A percentile compares a stretch with the other conserved stretches of the same genome.
Evolutionary conservation across 2,113 vertebrate genomes (phyloP).

Genomic region (Polypterus bichir): DNA sequence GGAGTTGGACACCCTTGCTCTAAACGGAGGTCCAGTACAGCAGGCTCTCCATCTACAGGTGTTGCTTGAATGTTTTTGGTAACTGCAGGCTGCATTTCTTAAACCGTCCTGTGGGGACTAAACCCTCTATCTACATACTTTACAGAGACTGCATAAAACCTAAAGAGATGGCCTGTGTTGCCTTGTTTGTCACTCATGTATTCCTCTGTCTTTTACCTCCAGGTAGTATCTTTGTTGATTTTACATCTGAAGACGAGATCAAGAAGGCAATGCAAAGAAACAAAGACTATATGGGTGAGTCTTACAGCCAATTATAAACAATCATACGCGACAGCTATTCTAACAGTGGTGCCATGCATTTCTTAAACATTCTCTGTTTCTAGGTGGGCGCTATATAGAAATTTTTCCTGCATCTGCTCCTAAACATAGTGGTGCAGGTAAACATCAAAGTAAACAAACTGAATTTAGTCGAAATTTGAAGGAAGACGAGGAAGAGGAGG

Average conservation of each 20-base stretch:
- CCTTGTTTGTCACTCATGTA: conserved; percentile 3
- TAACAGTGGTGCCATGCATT: too few species aligned
- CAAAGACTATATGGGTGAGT: conserved; percentile 83
- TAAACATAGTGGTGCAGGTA: background rate
- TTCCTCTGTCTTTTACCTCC: conserved; percentile 14
- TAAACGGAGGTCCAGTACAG: too few species aligned
- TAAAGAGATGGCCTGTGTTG: background rate
- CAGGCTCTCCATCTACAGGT: too few species aligned
- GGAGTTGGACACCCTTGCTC: too few species aligned
- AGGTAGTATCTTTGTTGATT: conserved; percentile 86
- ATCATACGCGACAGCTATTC: too few species aligned
- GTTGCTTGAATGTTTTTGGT: too few species aligned
- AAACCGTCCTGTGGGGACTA: too few species aligned
- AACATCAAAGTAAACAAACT: conserved; percentile 8
- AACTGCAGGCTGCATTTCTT: too few species aligned
- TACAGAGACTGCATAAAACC: too few species aligned
- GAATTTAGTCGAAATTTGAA: conserved; percentile 48
- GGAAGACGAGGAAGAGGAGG: conserved; percentile 80
- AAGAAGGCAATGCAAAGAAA: conserved; percentile 70
- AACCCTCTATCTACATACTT: too few species aligned
- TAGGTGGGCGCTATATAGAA: conserved; percentile 77
- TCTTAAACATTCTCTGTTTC: conserved; percentile 5
- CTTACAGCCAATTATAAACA: background rate
- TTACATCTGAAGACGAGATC: conserved; percentile 69
- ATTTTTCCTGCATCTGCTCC: conserved; percentile 45